Evolutionary conservation across 2,797 vertebrate species (phyloP).

Genomic region (Myoxocephalus aenaeus): DNA sequence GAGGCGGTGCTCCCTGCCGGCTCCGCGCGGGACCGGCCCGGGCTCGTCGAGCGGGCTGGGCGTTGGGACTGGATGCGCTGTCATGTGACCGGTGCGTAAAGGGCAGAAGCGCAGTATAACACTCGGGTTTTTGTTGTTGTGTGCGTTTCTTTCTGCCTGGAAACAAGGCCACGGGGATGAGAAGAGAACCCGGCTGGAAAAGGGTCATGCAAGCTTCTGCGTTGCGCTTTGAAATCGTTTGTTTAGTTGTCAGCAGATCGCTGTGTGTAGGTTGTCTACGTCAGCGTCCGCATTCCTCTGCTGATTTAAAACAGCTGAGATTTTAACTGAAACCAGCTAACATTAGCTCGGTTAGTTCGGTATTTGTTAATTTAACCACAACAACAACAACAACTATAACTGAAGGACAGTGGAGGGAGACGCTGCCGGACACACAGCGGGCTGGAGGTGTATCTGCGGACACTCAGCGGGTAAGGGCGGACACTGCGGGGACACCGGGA

Average conservation of each 20-base stretch:
- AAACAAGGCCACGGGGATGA: background rate
- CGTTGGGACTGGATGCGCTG: conserved; percentile 56
- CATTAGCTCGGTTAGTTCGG: background rate
- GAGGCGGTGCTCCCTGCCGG: background rate
- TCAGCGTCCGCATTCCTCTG: conserved; percentile 79
- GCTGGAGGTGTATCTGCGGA: conserved; percentile 38
- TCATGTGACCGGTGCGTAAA: conserved; percentile 78
- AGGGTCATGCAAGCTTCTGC: background rate
- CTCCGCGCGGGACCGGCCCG: background rate
- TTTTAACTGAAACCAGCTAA: conserved; percentile 47
- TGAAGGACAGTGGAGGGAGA: conserved; percentile 30
- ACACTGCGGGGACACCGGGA: conserved; percentile 30
- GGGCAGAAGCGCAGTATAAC: conserved; percentile 28
- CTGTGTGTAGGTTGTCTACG: conserved; percentile 39
- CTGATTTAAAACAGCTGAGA: conserved; percentile 58
- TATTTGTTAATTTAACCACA: background rate
- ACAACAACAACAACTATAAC: background rate
- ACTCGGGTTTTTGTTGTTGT: conserved; percentile 11
- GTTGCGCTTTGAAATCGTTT: background rate
- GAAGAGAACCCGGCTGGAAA: background rate
- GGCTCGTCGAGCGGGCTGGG: background rate
- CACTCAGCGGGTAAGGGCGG: conserved; percentile 74
- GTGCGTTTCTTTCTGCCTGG: too few species aligned
- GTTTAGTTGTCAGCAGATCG: background rate
- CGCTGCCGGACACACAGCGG: conserved; percentile 21